These are phyloP conservation scores for Spongia lamella DNA, from an alignment of 37 sponge, comb jelly and placozoan genomes.

Conservation along the genomic window DNA sequence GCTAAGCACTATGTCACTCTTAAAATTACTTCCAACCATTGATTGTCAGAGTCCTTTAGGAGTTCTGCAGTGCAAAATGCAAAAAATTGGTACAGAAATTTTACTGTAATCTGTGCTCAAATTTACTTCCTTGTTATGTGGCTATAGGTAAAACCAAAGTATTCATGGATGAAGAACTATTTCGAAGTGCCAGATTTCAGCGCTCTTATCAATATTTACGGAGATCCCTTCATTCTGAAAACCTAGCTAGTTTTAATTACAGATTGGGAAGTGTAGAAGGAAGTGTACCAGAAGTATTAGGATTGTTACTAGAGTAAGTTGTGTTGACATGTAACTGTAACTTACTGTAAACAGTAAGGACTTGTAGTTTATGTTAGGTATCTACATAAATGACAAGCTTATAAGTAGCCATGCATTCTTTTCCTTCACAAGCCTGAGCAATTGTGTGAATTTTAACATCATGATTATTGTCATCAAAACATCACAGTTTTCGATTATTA, in stretches of 20 bases:
- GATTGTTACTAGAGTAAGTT: constrained; percentile 46
- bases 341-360: no score
- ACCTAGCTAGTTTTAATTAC: constrained; percentile 58
- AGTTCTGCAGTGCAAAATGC: neutral
- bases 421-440: no score
- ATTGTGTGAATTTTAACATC: no score
- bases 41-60: constrained; percentile 24
- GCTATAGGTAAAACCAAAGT: neutral
- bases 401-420: no score
- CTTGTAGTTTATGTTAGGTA: no score
- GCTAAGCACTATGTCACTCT: constrained; percentile 18
- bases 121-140: neutral
- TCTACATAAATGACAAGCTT: no score
- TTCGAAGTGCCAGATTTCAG: constrained; percentile 53
- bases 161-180: constrained; percentile 55
- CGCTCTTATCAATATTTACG: constrained; percentile 70
- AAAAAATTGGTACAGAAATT: neutral
- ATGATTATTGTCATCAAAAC: no score
- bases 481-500: no score
- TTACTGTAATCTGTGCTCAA: neutral
- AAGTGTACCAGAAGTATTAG: constrained; percentile 22
- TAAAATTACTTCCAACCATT: constrained; percentile 48
- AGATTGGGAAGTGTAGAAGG: constrained; percentile 17
- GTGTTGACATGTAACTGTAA: no score
- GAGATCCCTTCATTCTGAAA: constrained; percentile 1